Percentiles rank a stretch among this genome's conserved stretches.
Conservation (phyloP, 2,113 vertebrate species). For the Dunckerocampus dactyliophorus region DNA sequence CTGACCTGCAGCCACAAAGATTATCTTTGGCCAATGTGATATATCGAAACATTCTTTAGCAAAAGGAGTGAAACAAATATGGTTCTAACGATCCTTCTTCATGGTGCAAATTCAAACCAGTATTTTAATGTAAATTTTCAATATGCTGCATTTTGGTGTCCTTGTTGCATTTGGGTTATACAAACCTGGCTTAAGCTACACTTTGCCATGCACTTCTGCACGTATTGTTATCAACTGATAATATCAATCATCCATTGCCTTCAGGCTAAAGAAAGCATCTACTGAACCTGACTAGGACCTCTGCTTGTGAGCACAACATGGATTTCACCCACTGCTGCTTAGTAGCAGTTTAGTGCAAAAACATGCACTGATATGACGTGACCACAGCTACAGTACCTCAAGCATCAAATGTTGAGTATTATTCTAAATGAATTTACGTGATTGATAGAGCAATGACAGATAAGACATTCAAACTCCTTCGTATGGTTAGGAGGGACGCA, state of each 20-base stretch:
- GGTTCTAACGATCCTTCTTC: constrained; percentile 10
- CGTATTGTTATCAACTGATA: no score
- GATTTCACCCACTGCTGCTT: neutral
- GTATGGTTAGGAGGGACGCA: neutral
- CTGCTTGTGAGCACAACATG: neutral
- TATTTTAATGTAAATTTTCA: neutral
- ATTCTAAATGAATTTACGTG: no score
- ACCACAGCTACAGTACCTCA: no score
- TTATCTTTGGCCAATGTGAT: constrained; percentile 58
- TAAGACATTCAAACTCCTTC: neutral
- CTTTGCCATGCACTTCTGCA: neutral
- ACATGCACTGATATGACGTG: no score
- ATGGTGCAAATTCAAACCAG: constrained; percentile 29
- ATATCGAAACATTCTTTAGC: constrained; percentile 44
- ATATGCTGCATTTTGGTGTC: neutral
- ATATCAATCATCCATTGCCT: no score
- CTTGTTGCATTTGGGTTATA: neutral
- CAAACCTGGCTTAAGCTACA: neutral
- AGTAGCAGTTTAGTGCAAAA: no score
- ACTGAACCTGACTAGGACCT: no score
- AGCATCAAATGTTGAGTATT: no score
- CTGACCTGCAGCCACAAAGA: constrained; percentile 10
- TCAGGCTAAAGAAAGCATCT: no score
- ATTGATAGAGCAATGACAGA: neutral
- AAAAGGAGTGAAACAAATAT: constrained; percentile 12